Evolutionary conservation across 2,888 invertebrate species (phyloP).

Genomic region (Lysandra bellargus): DNA sequence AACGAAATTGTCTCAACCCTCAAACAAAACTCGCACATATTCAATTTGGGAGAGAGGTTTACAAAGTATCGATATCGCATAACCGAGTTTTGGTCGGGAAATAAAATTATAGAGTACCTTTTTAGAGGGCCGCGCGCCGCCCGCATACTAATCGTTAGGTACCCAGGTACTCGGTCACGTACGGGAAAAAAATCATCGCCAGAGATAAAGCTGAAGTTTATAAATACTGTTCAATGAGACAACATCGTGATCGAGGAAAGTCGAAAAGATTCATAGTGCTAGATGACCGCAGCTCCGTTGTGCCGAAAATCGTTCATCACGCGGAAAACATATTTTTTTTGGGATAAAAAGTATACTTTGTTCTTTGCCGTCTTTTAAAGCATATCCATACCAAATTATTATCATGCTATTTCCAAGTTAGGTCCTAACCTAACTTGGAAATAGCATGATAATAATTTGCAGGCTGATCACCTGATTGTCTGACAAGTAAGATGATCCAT

Average conservation of each 20-base stretch:
- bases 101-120: conserved; percentile 80
- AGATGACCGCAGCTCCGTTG: too few species aligned
- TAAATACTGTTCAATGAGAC: neutral
- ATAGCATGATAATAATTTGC: too few species aligned
- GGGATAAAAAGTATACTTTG: too few species aligned
- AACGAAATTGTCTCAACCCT: neutral
- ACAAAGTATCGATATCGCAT: conserved; percentile 45
- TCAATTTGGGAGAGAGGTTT: conserved; percentile 8
- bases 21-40: conserved; percentile 11
- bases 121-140: conserved; percentile 63
- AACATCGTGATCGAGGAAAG: neutral
- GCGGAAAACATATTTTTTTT: too few species aligned
- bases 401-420: too few species aligned
- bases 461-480: too few species aligned
- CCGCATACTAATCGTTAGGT: conserved; percentile 63
- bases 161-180: conserved; percentile 46
- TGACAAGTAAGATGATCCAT: too few species aligned
- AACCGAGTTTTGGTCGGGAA: conserved; percentile 77
- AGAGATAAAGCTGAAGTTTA: neutral
- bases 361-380: too few species aligned
- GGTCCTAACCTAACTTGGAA: too few species aligned
- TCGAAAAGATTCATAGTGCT: too few species aligned
- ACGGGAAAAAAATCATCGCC: conserved; percentile 18
- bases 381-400: too few species aligned
- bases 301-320: too few species aligned